Evolutionary conservation across 30 jellyfish, hydroid and myxozoan species (phyloP), one percentile per base, ranked within the genome.

Genomic region (Hydractinia echinata): DNA sequence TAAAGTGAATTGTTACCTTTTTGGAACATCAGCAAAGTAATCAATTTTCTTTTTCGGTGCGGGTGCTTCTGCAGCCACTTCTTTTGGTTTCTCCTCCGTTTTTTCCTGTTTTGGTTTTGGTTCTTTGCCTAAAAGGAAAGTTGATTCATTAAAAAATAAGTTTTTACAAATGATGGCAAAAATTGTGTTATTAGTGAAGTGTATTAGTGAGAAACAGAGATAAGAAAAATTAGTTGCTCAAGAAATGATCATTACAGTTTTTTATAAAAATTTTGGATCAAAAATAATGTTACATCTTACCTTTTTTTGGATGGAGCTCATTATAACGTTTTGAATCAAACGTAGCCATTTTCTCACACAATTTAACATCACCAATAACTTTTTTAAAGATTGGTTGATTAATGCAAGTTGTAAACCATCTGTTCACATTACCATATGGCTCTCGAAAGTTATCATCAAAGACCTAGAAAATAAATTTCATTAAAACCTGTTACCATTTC

Each of bases 331-430:
- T 85, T 80, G 89, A 88, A 88, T 93, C 99, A 87, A 93, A 93
- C 10, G 90, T 53, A 14, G 95, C 95, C 81, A 93, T 88, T 53
- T 84, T 93, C 21, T 70, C 85, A 77, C 96, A 93, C 55, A 87
- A 76, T 16, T 73, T 81, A 11, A 93, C 88, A 51, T 93, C 99
- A 48, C 99, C 99, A 66, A 87, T 52, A 54, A 87, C 86, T 49
- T 87, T 93, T 85, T 93, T 93, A 88, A 93, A 93, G 53, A 87
- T 89, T 52, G 99, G 99, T 70, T 93, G 99, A 61, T 93, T 93
- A 72, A 93, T 66, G 70, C 96, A 87, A 9, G 99, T 93, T 44
- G 83, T 58, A 72, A 93, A 93, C 99, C 99, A 93, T 81, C 99
- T 80, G 90, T 84, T 93, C 58, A 93, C 96, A 84, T 93, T 93